These are phyloP conservation scores for Cichladusa arquata DNA, from an alignment of 2,113 vertebrate species.

Conservation along the genomic window DNA sequence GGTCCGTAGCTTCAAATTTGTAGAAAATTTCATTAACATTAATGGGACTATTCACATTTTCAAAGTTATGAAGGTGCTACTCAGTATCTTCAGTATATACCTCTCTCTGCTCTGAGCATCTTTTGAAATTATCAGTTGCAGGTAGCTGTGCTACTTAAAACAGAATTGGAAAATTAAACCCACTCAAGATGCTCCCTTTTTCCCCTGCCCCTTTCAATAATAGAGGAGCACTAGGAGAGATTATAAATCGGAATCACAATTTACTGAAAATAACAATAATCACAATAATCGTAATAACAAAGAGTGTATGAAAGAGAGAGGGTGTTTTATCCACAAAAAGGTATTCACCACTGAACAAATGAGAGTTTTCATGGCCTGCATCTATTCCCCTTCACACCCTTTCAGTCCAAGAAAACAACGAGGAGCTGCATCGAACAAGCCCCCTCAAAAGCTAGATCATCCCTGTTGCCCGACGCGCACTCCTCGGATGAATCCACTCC, in stretches of 20 bases:
- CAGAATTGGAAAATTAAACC: neutral
- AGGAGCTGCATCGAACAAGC: neutral
- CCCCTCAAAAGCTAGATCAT: accelerated
- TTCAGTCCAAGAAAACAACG: neutral
- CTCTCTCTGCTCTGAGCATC: neutral
- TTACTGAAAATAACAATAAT: neutral
- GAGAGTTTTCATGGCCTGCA: neutral
- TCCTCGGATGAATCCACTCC: accelerated
- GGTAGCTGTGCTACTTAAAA: neutral
- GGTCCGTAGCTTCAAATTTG: neutral
- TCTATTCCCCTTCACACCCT: neutral
- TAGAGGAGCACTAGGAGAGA: neutral
- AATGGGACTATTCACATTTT: neutral
- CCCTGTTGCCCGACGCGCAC: accelerated
- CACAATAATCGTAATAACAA: neutral
- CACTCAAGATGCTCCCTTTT: neutral
- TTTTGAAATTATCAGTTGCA: neutral
- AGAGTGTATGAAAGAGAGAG: neutral
- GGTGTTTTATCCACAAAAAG: neutral
- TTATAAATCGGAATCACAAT: neutral
- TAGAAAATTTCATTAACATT: neutral
- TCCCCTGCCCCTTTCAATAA: accelerated
- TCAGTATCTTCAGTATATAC: neutral
- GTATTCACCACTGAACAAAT: neutral
- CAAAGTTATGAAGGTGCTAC: neutral